phyloP scores from a whole-genome alignment of 2,113 vertebrate species.

The Elephas maximus region DNA sequence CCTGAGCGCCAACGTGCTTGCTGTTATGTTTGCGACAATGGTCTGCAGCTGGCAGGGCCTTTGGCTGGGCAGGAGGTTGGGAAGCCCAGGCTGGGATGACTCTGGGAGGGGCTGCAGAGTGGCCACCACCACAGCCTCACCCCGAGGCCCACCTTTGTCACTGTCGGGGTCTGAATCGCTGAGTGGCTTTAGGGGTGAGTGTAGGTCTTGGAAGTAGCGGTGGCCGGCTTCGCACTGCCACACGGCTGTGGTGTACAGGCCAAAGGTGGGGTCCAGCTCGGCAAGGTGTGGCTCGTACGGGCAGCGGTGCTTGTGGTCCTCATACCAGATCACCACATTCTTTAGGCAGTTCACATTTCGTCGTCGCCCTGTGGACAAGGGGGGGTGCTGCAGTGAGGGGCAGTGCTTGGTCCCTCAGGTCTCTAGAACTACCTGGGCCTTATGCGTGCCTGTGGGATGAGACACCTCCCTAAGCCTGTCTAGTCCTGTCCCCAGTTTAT shows the following conservation, averaged over 20 bases:
- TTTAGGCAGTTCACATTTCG: constrained; percentile 91
- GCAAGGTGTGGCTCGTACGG: constrained; percentile 92
- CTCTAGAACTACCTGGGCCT: neutral
- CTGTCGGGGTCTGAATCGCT: constrained; percentile 90
- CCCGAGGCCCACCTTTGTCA: constrained; percentile 64
- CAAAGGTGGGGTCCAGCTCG: constrained; percentile 90
- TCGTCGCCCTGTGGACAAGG: constrained; percentile 84
- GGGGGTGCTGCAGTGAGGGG: neutral
- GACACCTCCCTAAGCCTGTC: neutral
- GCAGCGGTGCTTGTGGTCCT: constrained; percentile 92
- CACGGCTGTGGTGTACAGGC: constrained; percentile 91
- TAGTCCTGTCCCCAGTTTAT: neutral
- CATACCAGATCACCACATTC: constrained; percentile 94
- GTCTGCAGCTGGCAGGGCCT: neutral
- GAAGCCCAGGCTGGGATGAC: neutral
- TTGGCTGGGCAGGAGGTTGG: too few species aligned
- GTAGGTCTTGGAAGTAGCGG: constrained; percentile 94
- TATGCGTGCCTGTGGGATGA: neutral
- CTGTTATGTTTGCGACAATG: neutral
- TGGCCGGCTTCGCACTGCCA: constrained; percentile 94
- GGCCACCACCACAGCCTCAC: neutral
- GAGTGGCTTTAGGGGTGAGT: constrained; percentile 87
- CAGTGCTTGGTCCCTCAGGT: neutral
- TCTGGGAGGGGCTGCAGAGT: neutral
- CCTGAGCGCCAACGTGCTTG: neutral